Base-by-base conservation (phyloP, 2,113 vertebrate genomes). In the Pelmatolapia mariae region DNA sequence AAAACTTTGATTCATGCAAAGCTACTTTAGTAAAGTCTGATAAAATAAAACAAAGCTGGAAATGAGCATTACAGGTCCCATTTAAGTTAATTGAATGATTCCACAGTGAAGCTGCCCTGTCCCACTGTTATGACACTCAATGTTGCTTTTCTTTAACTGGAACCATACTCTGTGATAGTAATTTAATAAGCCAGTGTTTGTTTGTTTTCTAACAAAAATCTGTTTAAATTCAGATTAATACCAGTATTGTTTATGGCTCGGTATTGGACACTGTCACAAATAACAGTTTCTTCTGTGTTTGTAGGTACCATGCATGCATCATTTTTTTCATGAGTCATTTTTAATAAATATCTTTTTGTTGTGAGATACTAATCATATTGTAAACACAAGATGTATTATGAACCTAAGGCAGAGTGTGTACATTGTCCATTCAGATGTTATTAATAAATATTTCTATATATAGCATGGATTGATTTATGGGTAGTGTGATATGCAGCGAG, bases 271-370 rank as follows among this genome's bases (percentile, higher is more conserved):
- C 83, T 24, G 80, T 95, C 86, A 87, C 59, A 84, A 59, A 56
- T 87, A 80, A 36, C 38, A 19, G 53, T 9, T 89, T 92, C 82
- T 73, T 94, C 89, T 57, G 54, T 92, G 54, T 92, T 93, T 87
- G 90, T 93, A 85, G 52, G 94, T 95, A 92, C 94, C 95, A 92
- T 97, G 97, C 97, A 97, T 98, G 97, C 94, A 91, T 96, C 87
- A 87, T 91, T 91, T 90, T 73, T 78, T 92, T 92, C 19, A 16
- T 0, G 76, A 80, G 33, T 89, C 57, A 79, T 94, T 93, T 92
- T 91, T 40, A 82, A 87, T 40, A 80, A 87, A 68, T 53, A 50
- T 91, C 11, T 90, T 87, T 92, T 87, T 86, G 80, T 84, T 92
- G 94, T 95, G 94, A 94, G 89, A 91, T 95, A 90, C 88, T 94